Percentiles rank a stretch among this genome's conserved stretches.
Conservation (phyloP, 2,113 vertebrate genomes). For the Gorsachius goisagi region DNA sequence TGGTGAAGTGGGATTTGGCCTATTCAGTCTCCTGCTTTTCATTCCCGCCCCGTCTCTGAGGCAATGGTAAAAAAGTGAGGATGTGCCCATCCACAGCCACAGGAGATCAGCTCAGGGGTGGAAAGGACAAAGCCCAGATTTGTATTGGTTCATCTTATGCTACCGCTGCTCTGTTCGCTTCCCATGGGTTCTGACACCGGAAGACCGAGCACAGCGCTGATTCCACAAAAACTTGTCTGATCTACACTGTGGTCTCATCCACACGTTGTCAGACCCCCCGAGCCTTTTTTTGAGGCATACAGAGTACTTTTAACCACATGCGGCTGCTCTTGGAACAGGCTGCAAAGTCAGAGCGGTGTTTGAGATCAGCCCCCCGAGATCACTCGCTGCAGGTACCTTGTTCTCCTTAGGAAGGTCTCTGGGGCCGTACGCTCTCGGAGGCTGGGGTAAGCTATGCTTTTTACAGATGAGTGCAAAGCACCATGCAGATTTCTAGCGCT, state of each 20-base stretch:
- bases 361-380: not conserved
- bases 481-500: not conserved
- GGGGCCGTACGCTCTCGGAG: not conserved
- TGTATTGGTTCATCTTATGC: not conserved
- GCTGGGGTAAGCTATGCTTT: accelerated
- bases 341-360: not conserved
- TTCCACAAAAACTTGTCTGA: not conserved
- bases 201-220: not conserved
- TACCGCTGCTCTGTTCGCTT: accelerated
- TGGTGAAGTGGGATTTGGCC: not conserved
- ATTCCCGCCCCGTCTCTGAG: not conserved
- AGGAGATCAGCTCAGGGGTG: not conserved
- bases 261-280: not conserved
- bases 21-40: not conserved
- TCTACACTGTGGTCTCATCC: not conserved
- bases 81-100: not conserved
- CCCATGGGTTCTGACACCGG: not conserved
- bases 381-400: accelerated
- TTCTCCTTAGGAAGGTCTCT: not conserved
- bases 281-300: not conserved
- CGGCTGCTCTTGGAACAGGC: not conserved
- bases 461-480: not conserved
- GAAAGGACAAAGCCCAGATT: not conserved
- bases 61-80: not conserved
- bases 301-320: too few relatives aligned